Evolutionary conservation across 2,888 invertebrate genomes (phyloP).

Genomic region (Cataglyphis albicans): DNA sequence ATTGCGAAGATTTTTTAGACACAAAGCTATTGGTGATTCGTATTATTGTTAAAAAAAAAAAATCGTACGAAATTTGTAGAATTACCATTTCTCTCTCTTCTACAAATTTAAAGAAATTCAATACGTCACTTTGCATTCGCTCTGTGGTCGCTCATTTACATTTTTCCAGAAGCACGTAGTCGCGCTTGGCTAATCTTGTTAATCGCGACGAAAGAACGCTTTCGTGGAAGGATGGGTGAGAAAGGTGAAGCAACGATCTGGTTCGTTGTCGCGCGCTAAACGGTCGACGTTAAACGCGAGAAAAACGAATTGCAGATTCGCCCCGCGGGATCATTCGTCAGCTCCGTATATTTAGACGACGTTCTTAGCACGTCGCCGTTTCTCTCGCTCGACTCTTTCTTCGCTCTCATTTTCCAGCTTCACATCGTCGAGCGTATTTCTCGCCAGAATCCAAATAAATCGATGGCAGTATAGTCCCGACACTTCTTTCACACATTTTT

Average conservation of each 20-base stretch:
- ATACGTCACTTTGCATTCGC: background rate
- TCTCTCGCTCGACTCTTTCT: background rate
- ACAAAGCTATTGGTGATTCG: background rate
- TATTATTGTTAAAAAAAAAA: background rate
- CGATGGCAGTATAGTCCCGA: background rate
- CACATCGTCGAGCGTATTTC: conserved; percentile 13
- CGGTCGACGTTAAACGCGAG: conserved; percentile 58
- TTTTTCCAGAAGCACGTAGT: conserved; percentile 21
- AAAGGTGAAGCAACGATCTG: conserved; percentile 70
- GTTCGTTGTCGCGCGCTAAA: conserved; percentile 59
- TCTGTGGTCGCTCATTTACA: background rate
- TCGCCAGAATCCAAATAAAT: background rate
- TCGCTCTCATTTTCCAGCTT: background rate
- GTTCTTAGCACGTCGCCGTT: conserved; percentile 25
- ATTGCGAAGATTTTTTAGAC: background rate
- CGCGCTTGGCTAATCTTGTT: conserved; percentile 55
- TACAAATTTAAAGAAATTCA: background rate
- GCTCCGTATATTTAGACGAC: conserved; percentile 70
- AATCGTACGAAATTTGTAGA: background rate
- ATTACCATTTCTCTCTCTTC: background rate
- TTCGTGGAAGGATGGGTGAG: conserved; percentile 59
- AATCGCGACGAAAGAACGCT: conserved; percentile 30
- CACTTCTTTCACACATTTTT: background rate
- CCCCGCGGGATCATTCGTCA: conserved; percentile 71
- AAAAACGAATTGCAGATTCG: conserved; percentile 68